These are phyloP conservation scores for sheep (Ovis aries) DNA, from an alignment of 2,113 vertebrate species.

Conservation along the genomic window DNA sequence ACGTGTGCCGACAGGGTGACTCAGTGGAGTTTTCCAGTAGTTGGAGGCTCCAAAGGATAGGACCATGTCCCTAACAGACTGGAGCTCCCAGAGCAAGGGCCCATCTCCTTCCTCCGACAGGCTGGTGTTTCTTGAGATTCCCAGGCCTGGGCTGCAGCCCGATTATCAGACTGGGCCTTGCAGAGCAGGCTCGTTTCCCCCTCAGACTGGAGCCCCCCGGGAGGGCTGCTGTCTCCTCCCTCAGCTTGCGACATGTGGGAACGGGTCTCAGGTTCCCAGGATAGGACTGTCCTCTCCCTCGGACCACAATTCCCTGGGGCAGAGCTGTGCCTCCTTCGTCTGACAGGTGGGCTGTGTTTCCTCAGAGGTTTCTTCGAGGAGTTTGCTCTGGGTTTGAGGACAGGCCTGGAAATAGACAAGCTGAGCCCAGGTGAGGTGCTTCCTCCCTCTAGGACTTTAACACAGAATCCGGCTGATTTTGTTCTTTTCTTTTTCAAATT, in stretches of 20 bases:
- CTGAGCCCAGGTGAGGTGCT: neutral
- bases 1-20: neutral
- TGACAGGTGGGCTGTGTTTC: neutral
- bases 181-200: neutral
- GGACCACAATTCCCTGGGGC: neutral
- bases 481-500: neutral
- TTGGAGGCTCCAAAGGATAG: neutral
- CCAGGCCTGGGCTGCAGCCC: neutral
- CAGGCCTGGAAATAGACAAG: neutral
- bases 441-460: neutral
- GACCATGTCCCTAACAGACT: neutral
- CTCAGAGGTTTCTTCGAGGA: neutral
- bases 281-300: neutral
- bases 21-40: too few relatives aligned
- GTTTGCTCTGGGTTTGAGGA: neutral
- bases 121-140: neutral
- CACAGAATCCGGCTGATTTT: neutral
- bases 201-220: neutral
- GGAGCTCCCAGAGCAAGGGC: neutral
- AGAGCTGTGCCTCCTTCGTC: neutral
- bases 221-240: neutral
- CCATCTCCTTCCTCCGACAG: neutral
- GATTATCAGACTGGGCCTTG: neutral
- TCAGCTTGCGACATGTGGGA: neutral
- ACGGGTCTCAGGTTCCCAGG: neutral